phyloP scores from a whole-genome alignment of 1,140 invertebrate species.

The Drosophila watanabei region DNA sequence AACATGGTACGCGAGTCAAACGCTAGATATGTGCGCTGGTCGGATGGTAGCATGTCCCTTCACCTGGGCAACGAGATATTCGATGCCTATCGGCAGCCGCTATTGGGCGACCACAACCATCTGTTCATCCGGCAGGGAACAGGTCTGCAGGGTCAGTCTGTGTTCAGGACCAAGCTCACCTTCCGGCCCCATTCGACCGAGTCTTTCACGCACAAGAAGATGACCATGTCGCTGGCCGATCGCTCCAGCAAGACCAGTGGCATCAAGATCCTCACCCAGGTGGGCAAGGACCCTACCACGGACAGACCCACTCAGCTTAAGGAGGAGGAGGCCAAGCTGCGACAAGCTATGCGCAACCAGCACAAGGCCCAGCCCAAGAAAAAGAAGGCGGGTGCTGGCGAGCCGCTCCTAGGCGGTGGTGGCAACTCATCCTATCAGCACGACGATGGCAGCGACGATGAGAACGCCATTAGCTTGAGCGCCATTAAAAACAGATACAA shows the following conservation, averaged over 20 bases:
- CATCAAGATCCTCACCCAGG: constrained; percentile 98
- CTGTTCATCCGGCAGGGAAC: constrained; percentile 98
- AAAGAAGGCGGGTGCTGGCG: constrained; percentile 88
- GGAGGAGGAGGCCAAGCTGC: constrained; percentile 97
- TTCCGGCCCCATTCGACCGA: constrained; percentile 99
- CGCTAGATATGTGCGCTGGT: constrained; percentile 98
- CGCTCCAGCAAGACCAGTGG: constrained; percentile 98
- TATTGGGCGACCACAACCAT: constrained; percentile 96
- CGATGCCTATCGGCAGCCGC: constrained; percentile 97
- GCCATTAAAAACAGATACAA: constrained; percentile 99
- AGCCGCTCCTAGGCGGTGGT: constrained; percentile 84
- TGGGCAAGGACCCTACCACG: constrained; percentile 97
- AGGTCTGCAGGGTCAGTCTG: constrained; percentile 98
- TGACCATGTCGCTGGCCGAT: constrained; percentile 98
- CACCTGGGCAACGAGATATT: constrained; percentile 99
- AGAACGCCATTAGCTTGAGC: constrained; percentile 95
- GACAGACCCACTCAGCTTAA: constrained; percentile 95
- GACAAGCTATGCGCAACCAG: constrained; percentile 92
- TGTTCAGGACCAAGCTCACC: constrained; percentile 98
- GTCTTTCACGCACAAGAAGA: constrained; percentile 99
- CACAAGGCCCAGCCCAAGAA: constrained; percentile 87
- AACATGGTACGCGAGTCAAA: constrained; percentile 96
- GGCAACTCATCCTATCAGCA: constrained; percentile 86
- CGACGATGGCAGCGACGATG: constrained; percentile 95
- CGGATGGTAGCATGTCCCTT: constrained; percentile 98